These are phyloP conservation scores for Probaryconus sp. DNA, from an alignment of 1,140 invertebrate species.

Conservation along the genomic window DNA sequence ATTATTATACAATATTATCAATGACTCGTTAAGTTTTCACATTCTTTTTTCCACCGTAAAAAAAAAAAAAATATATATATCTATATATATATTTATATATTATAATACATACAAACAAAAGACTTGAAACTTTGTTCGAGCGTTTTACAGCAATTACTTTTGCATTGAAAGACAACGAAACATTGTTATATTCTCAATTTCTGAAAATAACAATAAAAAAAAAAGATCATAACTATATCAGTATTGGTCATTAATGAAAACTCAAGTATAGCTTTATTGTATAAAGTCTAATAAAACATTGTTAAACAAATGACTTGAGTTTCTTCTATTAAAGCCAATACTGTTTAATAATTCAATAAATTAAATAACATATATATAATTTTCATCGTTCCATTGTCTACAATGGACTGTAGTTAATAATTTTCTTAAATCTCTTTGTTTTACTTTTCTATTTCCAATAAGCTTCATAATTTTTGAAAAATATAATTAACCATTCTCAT, in stretches of 20 bases:
- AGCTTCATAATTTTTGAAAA: conserved; percentile 34
- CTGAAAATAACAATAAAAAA: conserved; percentile 16
- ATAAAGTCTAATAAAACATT: conserved; percentile 20
- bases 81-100: conserved; percentile 11
- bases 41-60: conserved; percentile 44
- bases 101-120: conserved; percentile 55
- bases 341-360: conserved; percentile 43
- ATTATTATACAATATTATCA: conserved; percentile 59
- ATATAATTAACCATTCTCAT: conserved; percentile 41
- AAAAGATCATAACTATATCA: conserved; percentile 40
- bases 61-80: conserved; percentile 35
- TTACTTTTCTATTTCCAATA: conserved; percentile 18
- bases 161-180: conserved; percentile 23
- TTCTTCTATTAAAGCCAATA: conserved; percentile 46
- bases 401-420: conserved; percentile 28
- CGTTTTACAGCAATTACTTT: conserved; percentile 47
- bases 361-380: conserved; percentile 39
- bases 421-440: conserved; percentile 41
- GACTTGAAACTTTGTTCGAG: conserved; percentile 58
- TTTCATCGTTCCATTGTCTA: conserved; percentile 39
- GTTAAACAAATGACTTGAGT: conserved; percentile 28
- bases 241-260: conserved; percentile 45
- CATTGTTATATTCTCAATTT: conserved; percentile 8
- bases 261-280: conserved; percentile 31
- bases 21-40: conserved; percentile 47